These are phyloP conservation scores for Oreochromis aureus DNA, from an alignment of 2,113 vertebrate species.

Conservation along the genomic window DNA sequence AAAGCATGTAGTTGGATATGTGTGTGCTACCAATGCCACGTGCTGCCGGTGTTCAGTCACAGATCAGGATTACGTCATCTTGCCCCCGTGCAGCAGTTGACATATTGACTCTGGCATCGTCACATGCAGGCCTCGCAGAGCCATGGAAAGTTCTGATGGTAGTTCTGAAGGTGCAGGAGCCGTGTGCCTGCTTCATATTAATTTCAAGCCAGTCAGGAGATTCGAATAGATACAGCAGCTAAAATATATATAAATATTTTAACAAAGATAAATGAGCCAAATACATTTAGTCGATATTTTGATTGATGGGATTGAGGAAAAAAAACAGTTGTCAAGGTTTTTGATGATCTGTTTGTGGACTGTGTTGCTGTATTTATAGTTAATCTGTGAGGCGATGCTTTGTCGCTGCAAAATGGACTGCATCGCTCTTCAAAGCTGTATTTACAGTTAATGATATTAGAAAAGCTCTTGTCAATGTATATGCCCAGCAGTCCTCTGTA, in stretches of 20 bases:
- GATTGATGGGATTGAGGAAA: not conserved
- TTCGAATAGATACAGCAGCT: not conserved
- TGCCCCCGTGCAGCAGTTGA: constrained; percentile 25
- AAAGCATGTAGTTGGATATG: not conserved
- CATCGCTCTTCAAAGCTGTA: not conserved
- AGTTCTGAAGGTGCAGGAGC: not conserved
- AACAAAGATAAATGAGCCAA: not conserved
- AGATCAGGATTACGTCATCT: constrained; percentile 42
- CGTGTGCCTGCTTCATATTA: not conserved
- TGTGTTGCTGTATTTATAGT: not conserved
- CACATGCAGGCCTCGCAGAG: constrained; percentile 19
- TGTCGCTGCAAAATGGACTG: not conserved
- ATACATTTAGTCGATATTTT: not conserved
- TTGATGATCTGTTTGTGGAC: not conserved
- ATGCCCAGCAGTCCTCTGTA: not conserved
- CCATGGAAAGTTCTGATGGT: not conserved
- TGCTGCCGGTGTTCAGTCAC: constrained; percentile 43
- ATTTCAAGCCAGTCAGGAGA: not conserved
- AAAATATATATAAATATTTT: not conserved
- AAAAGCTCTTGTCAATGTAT: not conserved
- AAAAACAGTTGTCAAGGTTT: not conserved
- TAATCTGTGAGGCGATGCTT: not conserved
- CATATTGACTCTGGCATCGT: constrained; percentile 46
- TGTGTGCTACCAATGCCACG: constrained; percentile 18
- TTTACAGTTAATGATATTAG: not conserved